These are phyloP conservation scores for Calliopsis andreniformis DNA, from an alignment of 1,140 invertebrate genomes.

Conservation along the genomic window DNA sequence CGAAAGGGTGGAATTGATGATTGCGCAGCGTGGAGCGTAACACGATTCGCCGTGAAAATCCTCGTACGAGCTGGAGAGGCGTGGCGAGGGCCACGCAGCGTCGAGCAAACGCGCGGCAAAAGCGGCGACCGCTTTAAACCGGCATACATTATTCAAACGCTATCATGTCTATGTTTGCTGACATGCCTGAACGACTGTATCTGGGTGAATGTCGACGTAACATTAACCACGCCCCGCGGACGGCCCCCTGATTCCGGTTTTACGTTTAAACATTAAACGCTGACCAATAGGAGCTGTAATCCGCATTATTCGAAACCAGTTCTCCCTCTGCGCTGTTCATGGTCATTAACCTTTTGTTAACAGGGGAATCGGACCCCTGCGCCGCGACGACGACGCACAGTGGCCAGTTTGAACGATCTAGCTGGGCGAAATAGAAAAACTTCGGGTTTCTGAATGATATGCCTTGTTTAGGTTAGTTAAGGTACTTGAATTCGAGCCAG, in stretches of 20 bases:
- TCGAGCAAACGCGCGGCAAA: constrained; percentile 37
- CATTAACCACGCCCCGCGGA: constrained; percentile 66
- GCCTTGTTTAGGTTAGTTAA: too few species aligned
- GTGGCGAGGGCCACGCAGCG: constrained; percentile 47
- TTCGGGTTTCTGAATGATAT: too few species aligned
- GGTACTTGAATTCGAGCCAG: too few species aligned
- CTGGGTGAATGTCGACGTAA: constrained; percentile 69
- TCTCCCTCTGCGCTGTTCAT: constrained; percentile 25
- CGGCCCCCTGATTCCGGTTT: constrained; percentile 68
- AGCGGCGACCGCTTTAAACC: constrained; percentile 56
- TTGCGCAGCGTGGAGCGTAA: not conserved
- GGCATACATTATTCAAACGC: constrained; percentile 69
- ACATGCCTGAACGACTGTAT: constrained; percentile 68
- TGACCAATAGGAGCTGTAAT: constrained; percentile 63
- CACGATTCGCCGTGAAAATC: constrained; percentile 42
- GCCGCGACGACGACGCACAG: too few species aligned
- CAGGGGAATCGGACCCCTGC: constrained; percentile 21
- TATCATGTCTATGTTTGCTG: constrained; percentile 69
- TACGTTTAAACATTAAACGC: constrained; percentile 65
- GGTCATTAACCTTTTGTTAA: constrained; percentile 62
- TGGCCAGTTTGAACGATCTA: too few species aligned
- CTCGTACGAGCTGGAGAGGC: constrained; percentile 55
- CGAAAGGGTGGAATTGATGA: not conserved
- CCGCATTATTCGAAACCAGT: constrained; percentile 51
- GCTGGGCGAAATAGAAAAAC: too few species aligned